These are phyloP conservation scores for Scaptomyza cyrtandrae DNA, from an alignment of 2,888 invertebrate genomes.

Conservation along the genomic window DNA sequence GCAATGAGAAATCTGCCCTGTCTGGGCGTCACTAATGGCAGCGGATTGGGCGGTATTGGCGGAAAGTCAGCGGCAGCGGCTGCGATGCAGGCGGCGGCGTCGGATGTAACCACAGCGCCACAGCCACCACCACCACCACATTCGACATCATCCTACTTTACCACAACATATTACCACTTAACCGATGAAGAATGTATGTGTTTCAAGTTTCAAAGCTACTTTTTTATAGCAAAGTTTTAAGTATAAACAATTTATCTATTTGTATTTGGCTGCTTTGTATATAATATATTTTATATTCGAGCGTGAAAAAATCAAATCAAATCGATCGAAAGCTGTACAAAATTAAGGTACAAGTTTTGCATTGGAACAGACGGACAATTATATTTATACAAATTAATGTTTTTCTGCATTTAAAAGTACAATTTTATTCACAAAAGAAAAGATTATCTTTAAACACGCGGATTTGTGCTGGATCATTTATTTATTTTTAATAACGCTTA, in stretches of 20 bases:
- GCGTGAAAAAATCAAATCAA: no score
- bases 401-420: no score
- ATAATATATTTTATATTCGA: no score
- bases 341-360: no score
- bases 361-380: no score
- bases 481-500: no score
- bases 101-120: slow-evolving; percentile 73
- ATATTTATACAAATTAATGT: no score
- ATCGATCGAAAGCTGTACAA: no score
- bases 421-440: no score
- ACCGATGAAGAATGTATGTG: slow-evolving; percentile 84
- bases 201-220: not conserved
- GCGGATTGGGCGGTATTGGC: slow-evolving; percentile 63
- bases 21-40: slow-evolving; percentile 74
- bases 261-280: not conserved
- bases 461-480: no score
- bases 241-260: not conserved
- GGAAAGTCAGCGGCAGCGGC: slow-evolving; percentile 61
- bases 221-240: not conserved
- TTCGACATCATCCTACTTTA: slow-evolving; percentile 83
- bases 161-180: slow-evolving; percentile 84
- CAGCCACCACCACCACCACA: slow-evolving; percentile 81
- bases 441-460: no score
- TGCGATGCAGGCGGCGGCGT: slow-evolving; percentile 75
- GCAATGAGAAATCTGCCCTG: slow-evolving; percentile 84